A percentile compares a stretch with the other conserved stretches of the same genome.
Conservation (phyloP, 2,888 invertebrate genomes). For the Slavum lentiscoides region DNA sequence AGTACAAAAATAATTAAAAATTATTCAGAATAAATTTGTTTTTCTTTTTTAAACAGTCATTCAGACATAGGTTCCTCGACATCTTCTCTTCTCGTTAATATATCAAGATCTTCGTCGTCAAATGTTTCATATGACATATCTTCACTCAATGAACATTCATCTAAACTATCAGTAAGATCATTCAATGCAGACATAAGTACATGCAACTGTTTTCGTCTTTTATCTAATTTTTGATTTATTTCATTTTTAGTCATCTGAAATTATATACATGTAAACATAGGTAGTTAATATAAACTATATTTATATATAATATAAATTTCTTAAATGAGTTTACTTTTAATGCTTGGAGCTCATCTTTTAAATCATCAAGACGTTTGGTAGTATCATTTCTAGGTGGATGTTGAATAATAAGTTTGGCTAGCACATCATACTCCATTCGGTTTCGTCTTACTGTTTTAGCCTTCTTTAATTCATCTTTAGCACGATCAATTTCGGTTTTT, state of each 20-base stretch:
- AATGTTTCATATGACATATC: conserved; percentile 63
- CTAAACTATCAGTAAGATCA: conserved; percentile 78
- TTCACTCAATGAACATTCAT: conserved; percentile 69
- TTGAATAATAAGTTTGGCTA: conserved; percentile 86
- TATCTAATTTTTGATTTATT: conserved; percentile 76
- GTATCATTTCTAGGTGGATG: conserved; percentile 88
- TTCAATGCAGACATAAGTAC: conserved; percentile 85
- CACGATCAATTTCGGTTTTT: conserved; percentile 77
- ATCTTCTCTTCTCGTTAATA: conserved; percentile 50
- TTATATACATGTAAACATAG: not conserved
- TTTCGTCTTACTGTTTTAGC: conserved; percentile 88
- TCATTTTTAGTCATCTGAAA: conserved; percentile 66
- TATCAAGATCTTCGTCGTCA: conserved; percentile 59
- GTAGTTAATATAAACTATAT: not conserved
- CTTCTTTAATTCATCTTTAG: conserved; percentile 79
- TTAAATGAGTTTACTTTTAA: conserved; percentile 61
- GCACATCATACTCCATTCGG: conserved; percentile 87
- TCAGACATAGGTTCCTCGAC: conserved; percentile 48
- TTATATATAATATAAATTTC: conserved; percentile 2
- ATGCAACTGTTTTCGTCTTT: conserved; percentile 86
- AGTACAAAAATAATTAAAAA: not conserved
- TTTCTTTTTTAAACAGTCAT: conserved; percentile 6
- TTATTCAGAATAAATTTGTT: not conserved
- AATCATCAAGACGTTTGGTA: conserved; percentile 67
- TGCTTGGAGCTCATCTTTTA: conserved; percentile 74